phyloP scores from a whole-genome alignment of 2,797 vertebrate species.

The Melanogrammus aeglefinus region DNA sequence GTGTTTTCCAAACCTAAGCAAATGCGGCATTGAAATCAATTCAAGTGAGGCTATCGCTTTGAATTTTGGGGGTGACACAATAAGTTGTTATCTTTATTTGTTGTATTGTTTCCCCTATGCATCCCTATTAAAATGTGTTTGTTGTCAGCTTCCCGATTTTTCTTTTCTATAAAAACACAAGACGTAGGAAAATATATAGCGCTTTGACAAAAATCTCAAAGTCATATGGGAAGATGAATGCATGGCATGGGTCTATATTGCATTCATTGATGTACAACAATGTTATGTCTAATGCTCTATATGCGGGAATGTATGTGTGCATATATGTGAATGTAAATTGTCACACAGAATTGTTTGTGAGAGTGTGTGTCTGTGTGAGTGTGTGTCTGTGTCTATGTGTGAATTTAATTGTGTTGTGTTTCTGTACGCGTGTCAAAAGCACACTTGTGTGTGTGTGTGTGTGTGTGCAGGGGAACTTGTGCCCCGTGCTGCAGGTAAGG shows the following conservation, averaged over 20 bases:
- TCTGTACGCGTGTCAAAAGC: too few relatives aligned
- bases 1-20: background rate
- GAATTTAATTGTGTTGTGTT: background rate
- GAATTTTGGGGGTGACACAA: background rate
- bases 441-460: background rate
- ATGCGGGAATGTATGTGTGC: background rate
- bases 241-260: too few relatives aligned
- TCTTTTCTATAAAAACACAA: background rate
- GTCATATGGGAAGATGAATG: background rate
- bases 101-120: background rate
- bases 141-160: too few relatives aligned
- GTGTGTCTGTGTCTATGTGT: background rate
- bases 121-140: too few relatives aligned
- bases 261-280: background rate
- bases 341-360: background rate
- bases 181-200: background rate
- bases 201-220: background rate
- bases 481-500: constrained; percentile 2
- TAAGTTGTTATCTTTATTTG: background rate
- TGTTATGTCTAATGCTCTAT: background rate
- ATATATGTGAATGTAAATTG: background rate
- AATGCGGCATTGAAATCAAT: background rate
- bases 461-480: background rate
- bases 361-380: too few relatives aligned
- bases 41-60: background rate